Evolutionary conservation across 2,888 invertebrate genomes (phyloP).

Genomic region (Ochropleura leucogaster): DNA sequence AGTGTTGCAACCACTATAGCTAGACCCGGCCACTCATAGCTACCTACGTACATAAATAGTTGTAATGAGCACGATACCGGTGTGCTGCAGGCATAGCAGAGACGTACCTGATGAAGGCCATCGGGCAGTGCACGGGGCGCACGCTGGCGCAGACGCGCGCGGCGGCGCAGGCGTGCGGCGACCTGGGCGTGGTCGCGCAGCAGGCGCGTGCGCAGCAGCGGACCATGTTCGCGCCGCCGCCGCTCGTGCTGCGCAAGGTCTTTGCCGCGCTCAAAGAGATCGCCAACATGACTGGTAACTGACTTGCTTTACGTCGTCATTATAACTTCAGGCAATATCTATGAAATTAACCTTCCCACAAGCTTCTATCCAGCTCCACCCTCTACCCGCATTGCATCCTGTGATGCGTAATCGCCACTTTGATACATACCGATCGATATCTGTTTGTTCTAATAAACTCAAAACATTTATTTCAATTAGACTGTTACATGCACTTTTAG

Average conservation of each 20-base stretch:
- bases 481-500: no score
- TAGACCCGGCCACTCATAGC: no score
- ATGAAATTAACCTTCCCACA: neutral
- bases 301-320: neutral
- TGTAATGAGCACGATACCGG: no score
- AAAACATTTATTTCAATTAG: no score
- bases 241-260: conserved; percentile 93
- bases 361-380: neutral
- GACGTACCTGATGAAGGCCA: conserved; percentile 97
- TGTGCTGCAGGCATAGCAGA: conserved; percentile 96
- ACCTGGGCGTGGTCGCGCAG: conserved; percentile 97
- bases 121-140: conserved; percentile 97
- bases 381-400: neutral
- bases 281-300: conserved; percentile 74
- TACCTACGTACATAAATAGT: no score
- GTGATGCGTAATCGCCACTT: neutral
- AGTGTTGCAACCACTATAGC: no score
- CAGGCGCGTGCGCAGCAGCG: conserved; percentile 95
- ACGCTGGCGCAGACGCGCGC: conserved; percentile 95
- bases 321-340: neutral
- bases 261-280: conserved; percentile 96
- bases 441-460: neutral
- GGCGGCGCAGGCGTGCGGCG: conserved; percentile 91
- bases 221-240: conserved; percentile 96
- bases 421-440: neutral